phyloP scores from a whole-genome alignment of 92 coral and sea anemone species.

The Zoanthus solanderi region DNA sequence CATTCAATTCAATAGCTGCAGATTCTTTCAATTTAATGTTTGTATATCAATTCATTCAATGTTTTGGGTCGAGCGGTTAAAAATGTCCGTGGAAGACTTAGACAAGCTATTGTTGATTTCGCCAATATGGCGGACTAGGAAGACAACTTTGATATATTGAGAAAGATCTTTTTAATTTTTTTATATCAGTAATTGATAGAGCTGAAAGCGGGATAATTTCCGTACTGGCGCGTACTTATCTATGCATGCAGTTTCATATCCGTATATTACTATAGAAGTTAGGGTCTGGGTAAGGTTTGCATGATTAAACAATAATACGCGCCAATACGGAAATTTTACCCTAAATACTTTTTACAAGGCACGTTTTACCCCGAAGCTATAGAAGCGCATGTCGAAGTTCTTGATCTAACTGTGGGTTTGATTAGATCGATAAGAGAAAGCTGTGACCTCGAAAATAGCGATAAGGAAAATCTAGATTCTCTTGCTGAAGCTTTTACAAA shows the following conservation, averaged over 20 bases:
- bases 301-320: no score
- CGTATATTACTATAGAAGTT: no score
- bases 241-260: no score
- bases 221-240: no score
- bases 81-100: constrained; percentile 8
- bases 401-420: background rate
- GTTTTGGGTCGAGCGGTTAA: background rate
- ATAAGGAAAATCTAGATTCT: no score
- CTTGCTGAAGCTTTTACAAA: background rate
- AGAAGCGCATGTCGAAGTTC: background rate
- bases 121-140: constrained; percentile 8
- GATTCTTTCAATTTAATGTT: constrained; percentile 3
- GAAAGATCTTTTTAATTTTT: background rate
- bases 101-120: background rate
- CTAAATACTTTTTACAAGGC: background rate
- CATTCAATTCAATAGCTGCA: background rate
- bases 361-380: background rate
- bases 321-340: no score
- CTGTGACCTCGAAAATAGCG: background rate
- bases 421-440: background rate
- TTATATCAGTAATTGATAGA: background rate
- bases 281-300: no score
- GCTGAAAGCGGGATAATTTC: background rate
- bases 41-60: constrained; percentile 8
- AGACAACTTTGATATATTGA: background rate